A percentile compares a stretch with the other conserved stretches of the same genome.
Conservation (phyloP, 2,888 invertebrate species). For the Scaptomyza polygonia region DNA sequence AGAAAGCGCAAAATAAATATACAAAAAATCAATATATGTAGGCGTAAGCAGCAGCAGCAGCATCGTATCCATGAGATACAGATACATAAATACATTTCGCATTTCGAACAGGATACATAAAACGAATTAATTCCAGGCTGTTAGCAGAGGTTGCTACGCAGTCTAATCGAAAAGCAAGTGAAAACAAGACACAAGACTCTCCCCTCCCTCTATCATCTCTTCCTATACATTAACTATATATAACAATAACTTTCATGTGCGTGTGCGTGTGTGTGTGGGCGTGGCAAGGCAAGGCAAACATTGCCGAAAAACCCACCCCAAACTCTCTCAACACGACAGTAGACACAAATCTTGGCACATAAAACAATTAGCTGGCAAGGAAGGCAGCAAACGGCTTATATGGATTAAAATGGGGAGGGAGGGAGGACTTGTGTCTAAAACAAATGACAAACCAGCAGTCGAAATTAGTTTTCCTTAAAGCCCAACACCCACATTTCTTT, state of each 20-base stretch:
- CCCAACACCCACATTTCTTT: conserved; percentile 18
- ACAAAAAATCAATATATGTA: conserved; percentile 79
- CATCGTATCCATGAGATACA: conserved; percentile 55
- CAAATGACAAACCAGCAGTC: conserved; percentile 64
- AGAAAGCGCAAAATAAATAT: conserved; percentile 71
- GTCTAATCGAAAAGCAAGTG: conserved; percentile 77
- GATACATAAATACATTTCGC: conserved; percentile 45
- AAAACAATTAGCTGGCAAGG: conserved; percentile 72
- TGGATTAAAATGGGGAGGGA: conserved; percentile 30
- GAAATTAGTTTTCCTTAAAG: conserved; percentile 62
- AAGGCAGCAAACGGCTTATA: conserved; percentile 37
- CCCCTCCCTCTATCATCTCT: neutral
- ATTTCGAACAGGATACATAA: conserved; percentile 72
- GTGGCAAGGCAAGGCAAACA: conserved; percentile 59
- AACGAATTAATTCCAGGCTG: conserved; percentile 77
- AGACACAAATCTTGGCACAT: conserved; percentile 78
- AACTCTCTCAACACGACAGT: conserved; percentile 48
- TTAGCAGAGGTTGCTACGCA: conserved; percentile 50
- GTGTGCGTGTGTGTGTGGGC: conserved; percentile 63
- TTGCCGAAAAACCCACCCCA: conserved; percentile 49
- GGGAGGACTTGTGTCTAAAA: conserved; percentile 43
- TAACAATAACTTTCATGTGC: conserved; percentile 58
- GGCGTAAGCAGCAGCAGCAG: conserved; percentile 67
- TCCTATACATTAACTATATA: neutral
- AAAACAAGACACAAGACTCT: conserved; percentile 55